Evolutionary conservation across 2,888 invertebrate species (phyloP).

Genomic region (Rhagophthalmus giganteus): DNA sequence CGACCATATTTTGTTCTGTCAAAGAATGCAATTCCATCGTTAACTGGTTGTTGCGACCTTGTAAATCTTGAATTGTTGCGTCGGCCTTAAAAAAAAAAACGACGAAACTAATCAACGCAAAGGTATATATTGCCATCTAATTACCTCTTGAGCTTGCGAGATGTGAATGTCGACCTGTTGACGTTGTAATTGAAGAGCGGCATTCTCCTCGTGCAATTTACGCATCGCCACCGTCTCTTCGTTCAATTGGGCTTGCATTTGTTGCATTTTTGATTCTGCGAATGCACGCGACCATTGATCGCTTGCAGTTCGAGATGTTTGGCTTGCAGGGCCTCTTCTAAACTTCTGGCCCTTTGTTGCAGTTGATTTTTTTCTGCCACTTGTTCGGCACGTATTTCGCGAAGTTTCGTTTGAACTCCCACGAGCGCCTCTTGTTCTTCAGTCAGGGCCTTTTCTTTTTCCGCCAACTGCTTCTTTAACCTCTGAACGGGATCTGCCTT

Average conservation of each 20-base stretch:
- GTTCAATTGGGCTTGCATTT: constrained; percentile 65
- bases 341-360: constrained; percentile 59
- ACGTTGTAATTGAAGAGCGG: constrained; percentile 63
- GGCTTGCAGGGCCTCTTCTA: constrained; percentile 60
- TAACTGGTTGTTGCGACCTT: constrained; percentile 47
- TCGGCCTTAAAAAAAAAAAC: constrained; percentile 47
- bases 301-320: constrained; percentile 65
- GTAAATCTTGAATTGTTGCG: constrained; percentile 49
- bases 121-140: too few relatives aligned
- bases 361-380: constrained; percentile 68
- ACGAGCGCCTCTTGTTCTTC: constrained; percentile 77
- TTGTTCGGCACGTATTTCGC: constrained; percentile 73
- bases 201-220: constrained; percentile 61
- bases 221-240: constrained; percentile 59
- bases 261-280: constrained; percentile 60
- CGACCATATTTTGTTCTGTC: constrained; percentile 48
- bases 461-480: constrained; percentile 84
- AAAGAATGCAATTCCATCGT: constrained; percentile 57
- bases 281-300: constrained; percentile 64
- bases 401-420: constrained; percentile 76
- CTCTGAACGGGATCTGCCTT: constrained; percentile 83
- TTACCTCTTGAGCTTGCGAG: constrained; percentile 62
- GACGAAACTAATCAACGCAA: too few relatives aligned
- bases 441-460: constrained; percentile 76
- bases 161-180: constrained; percentile 69